Conservation (phyloP, 1,140 invertebrate genomes). For the Drosophila burlai region DNA sequence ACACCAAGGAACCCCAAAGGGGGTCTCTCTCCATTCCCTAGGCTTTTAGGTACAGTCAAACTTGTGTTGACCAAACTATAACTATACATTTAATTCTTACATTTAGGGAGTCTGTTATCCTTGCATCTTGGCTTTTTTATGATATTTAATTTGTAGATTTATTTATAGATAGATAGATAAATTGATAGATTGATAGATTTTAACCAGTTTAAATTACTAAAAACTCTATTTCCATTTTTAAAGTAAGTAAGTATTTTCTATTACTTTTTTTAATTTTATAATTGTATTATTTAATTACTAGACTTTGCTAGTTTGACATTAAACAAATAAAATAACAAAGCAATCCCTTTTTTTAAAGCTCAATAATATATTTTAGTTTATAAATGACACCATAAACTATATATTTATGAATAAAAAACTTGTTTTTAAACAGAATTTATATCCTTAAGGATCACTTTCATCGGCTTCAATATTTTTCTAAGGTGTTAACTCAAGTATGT, state of each 20-base stretch:
- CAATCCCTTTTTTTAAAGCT: neutral
- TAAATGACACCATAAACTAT: neutral
- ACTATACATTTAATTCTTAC: no score
- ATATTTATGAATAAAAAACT: neutral
- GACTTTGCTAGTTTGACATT: no score
- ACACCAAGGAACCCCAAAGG: neutral
- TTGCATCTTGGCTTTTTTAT: neutral
- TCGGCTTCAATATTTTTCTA: neutral
- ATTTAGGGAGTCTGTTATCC: no score
- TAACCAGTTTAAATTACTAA: no score
- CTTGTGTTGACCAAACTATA: neutral
- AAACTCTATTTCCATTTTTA: no score
- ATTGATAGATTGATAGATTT: no score
- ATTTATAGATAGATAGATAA: no score
- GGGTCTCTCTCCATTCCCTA: neutral
- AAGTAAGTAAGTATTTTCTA: no score
- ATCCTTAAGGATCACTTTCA: no score
- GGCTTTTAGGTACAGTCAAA: constrained; percentile 6
- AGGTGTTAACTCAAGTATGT: neutral
- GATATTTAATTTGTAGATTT: no score
- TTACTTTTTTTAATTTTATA: neutral
- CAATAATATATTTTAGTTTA: neutral
- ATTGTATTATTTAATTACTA: neutral
- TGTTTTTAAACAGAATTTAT: neutral
- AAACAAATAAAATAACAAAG: neutral